Conservation (phyloP, 2,113 vertebrate genomes). For the Chloebia gouldiae region DNA sequence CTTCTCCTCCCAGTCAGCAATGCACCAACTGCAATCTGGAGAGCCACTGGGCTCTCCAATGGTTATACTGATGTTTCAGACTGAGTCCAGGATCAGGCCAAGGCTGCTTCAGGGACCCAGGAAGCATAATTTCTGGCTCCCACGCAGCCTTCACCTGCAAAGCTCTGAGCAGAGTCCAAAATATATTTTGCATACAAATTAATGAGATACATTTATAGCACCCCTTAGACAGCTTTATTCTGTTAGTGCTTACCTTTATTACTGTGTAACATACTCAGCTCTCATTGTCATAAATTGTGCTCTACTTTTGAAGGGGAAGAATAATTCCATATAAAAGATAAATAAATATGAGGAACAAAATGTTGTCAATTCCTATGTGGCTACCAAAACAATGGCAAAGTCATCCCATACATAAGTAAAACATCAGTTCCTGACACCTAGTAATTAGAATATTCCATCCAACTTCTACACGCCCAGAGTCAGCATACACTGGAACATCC, state of each 20-base stretch:
- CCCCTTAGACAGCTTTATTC: slow-evolving; percentile 65
- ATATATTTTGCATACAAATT: slow-evolving; percentile 69
- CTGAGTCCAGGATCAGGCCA: background rate
- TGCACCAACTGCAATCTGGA: background rate
- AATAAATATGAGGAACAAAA: slow-evolving; percentile 36
- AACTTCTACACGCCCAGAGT: background rate
- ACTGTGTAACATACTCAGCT: slow-evolving; percentile 53
- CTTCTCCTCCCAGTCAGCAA: background rate
- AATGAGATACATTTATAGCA: slow-evolving; percentile 66
- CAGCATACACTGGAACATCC: background rate
- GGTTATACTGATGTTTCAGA: background rate
- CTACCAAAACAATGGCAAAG: slow-evolving; percentile 1
- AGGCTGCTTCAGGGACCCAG: slow-evolving; percentile 5
- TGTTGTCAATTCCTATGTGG: background rate
- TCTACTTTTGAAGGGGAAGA: slow-evolving; percentile 44
- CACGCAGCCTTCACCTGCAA: slow-evolving; percentile 41
- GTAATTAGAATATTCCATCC: background rate
- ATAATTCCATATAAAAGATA: slow-evolving; percentile 39
- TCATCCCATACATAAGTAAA: background rate
- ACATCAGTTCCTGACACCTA: background rate
- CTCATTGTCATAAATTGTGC: slow-evolving; percentile 58
- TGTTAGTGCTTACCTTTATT: slow-evolving; percentile 68
- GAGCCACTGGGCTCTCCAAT: background rate
- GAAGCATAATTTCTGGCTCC: slow-evolving; percentile 29
- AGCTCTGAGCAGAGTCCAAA: slow-evolving; percentile 54